Percentiles rank a stretch among this genome's conserved stretches.
Evolutionary conservation across 1,140 invertebrate genomes (phyloP).

Genomic region (Hyles euphorbiae): DNA sequence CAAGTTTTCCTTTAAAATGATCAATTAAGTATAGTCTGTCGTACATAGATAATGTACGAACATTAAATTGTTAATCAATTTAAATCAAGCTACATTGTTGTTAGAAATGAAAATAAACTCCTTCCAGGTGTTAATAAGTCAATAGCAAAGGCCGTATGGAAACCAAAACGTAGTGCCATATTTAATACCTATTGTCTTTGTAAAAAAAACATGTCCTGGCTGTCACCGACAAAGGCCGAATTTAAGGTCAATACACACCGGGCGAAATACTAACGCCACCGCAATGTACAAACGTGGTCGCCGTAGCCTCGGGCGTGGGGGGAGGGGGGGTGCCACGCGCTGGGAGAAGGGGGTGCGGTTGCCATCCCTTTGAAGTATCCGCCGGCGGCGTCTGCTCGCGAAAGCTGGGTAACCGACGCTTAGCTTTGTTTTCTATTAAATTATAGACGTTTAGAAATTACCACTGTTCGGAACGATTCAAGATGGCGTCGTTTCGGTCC

Average conservation of each 20-base stretch:
- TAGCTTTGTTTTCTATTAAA: constrained; percentile 67
- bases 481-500: constrained; percentile 25
- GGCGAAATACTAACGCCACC: constrained; percentile 43
- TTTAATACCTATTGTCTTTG: too few relatives aligned
- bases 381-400: constrained; percentile 52
- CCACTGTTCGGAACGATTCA: constrained; percentile 39
- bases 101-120: too few relatives aligned
- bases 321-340: constrained; percentile 17
- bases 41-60: too few relatives aligned
- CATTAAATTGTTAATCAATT: too few relatives aligned
- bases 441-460: constrained; percentile 53
- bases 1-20: too few relatives aligned
- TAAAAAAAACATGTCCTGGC: background rate
- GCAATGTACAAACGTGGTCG: constrained; percentile 46
- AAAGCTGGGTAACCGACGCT: constrained; percentile 60
- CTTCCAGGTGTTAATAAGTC: too few relatives aligned
- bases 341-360: constrained; percentile 36
- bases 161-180: too few relatives aligned
- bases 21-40: too few relatives aligned
- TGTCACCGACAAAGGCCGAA: constrained; percentile 23
- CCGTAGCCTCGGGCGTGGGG: constrained; percentile 28
- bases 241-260: constrained; percentile 30
- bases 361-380: constrained; percentile 53
- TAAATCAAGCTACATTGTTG: too few relatives aligned
- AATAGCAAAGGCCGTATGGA: too few relatives aligned